These are phyloP conservation scores for Chydorus sphaericus DNA, from an alignment of 2,888 invertebrate species.

Conservation along the genomic window DNA sequence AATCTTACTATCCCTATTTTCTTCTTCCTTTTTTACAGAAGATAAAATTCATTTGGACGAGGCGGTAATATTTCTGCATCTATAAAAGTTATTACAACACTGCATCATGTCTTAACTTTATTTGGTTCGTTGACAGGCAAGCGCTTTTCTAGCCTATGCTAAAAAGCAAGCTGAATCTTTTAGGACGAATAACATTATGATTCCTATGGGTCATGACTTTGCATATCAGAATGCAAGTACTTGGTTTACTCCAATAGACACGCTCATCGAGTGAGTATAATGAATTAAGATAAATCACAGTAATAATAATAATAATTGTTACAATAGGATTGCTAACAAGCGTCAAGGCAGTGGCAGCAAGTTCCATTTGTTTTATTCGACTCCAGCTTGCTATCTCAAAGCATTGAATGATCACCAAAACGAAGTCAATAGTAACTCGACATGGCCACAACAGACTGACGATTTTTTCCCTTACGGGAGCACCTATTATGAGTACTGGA, in stretches of 20 bases:
- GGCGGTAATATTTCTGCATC: too few species aligned
- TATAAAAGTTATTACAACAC: too few species aligned
- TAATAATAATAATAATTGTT: neutral
- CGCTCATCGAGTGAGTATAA: constrained; percentile 58
- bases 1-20: constrained; percentile 18
- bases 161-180: constrained; percentile 28
- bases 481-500: constrained; percentile 78
- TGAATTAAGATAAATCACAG: neutral
- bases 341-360: constrained; percentile 1
- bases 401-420: constrained; percentile 53
- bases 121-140: too few species aligned
- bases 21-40: neutral
- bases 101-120: too few species aligned
- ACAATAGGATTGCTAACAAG: constrained; percentile 16
- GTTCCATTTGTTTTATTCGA: constrained; percentile 49
- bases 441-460: constrained; percentile 56
- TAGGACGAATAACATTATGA: constrained; percentile 54
- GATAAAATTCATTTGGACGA: too few species aligned
- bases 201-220: constrained; percentile 90
- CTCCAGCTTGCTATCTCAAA: constrained; percentile 70
- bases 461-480: constrained; percentile 89
- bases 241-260: constrained; percentile 77
- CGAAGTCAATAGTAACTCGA: constrained; percentile 44
- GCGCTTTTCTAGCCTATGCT: constrained; percentile 11
- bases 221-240: constrained; percentile 49